These are phyloP conservation scores for Moxostoma hubbsi DNA, from an alignment of 2,797 vertebrate species.

Conservation along the genomic window DNA sequence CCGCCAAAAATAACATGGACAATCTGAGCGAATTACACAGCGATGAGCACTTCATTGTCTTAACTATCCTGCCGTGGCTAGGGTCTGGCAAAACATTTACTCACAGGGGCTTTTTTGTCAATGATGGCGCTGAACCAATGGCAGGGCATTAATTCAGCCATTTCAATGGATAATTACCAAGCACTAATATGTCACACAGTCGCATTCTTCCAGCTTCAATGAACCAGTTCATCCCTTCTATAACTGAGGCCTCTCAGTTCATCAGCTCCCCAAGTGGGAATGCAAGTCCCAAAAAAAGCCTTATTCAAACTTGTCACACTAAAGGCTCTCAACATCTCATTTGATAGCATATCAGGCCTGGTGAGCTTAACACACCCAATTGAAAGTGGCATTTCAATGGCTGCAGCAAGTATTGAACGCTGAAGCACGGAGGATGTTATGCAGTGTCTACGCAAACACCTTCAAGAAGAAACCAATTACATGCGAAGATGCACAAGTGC, in stretches of 20 bases:
- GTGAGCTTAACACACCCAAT: conserved; percentile 35
- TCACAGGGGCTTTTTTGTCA: conserved; percentile 60
- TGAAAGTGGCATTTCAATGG: conserved; percentile 39
- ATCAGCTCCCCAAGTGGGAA: conserved; percentile 40
- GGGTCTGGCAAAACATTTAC: conserved; percentile 51
- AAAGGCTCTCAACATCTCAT: conserved; percentile 63
- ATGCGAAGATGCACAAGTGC: conserved; percentile 11
- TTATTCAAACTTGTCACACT: conserved; percentile 61
- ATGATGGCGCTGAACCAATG: conserved; percentile 59
- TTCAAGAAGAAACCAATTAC: conserved; percentile 16
- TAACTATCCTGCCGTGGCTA: conserved; percentile 56
- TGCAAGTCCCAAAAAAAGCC: conserved; percentile 61
- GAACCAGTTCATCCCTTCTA: conserved; percentile 61
- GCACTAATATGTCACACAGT: conserved; percentile 61
- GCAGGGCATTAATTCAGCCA: conserved; percentile 63
- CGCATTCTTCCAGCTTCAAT: conserved; percentile 62
- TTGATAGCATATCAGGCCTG: conserved; percentile 53
- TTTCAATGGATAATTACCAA: conserved; percentile 62
- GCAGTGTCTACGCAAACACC: background rate
- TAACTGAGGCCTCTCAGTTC: conserved; percentile 59
- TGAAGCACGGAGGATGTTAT: conserved; percentile 17
- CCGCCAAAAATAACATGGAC: conserved; percentile 37
- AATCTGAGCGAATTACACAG: conserved; percentile 68
- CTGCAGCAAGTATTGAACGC: conserved; percentile 4
- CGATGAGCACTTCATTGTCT: conserved; percentile 54